Base-by-base conservation (phyloP, 2,113 vertebrate genomes). In the Butorides virescens region DNA sequence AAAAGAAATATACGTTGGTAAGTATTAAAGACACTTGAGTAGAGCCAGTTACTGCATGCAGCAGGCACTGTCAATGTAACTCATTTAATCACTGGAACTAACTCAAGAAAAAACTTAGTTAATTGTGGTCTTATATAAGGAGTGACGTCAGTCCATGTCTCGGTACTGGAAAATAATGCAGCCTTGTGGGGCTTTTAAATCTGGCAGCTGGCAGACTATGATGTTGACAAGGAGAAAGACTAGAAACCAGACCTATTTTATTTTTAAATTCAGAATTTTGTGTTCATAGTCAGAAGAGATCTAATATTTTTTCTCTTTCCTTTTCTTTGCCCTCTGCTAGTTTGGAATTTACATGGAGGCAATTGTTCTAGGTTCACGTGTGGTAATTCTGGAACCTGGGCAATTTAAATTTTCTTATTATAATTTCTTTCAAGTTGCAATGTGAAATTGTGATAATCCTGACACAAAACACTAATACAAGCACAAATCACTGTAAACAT, bases 51-150 rank as follows among this genome's bases (percentile, higher is more conserved):
- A 22, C 30, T 42, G 27, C 14, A 29, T 39, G 23, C 15, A 71
- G 81, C 30, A 80, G 37, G 13, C 27, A 11, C 65, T 61, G 62
- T 25, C 46, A 88, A 8, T 19, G 66, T 7, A 80, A 39, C 14
- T 59, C 36, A 92, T 92, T 85, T 61, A 74, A 66, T 59, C 67
- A 26, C 58, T 81, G 67, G 66, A 81, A 78, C 29, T 46, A 86
- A 55, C 44, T 62, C 63, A 42, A 71, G 78, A 65, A 55, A 65
- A 90, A 89, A 81, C 6, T 49, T 61, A 47, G 32, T 52, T 90
- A 85, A 90, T 66, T 95, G 73, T 92, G 72, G 78, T 67, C 56
- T 95, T 88, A 88, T 30, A 29, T 77, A 78, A 92, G 53, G 34
- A 88, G 44, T 83, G 63, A 93, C 12, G 23, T 66, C 55, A 95